Evolutionary conservation across 2,113 vertebrate genomes (phyloP).

Genomic region (Tauraco erythrolophus): DNA sequence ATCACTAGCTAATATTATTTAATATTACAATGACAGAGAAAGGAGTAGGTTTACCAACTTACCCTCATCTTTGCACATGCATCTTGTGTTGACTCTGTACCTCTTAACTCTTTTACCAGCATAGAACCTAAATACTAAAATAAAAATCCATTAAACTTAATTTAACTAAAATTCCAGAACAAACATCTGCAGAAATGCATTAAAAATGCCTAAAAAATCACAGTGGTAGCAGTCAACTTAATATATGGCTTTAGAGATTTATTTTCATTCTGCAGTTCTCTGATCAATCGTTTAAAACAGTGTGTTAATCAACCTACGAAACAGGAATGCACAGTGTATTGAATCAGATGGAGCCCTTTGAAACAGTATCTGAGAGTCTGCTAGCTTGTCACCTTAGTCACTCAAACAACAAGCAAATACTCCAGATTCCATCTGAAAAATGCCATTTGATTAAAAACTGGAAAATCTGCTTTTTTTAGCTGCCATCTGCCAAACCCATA

Average conservation of each 20-base stretch:
- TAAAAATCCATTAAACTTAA: conserved; percentile 36
- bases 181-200: neutral
- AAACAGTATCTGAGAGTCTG: neutral
- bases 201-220: neutral
- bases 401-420: neutral
- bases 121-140: conserved; percentile 98
- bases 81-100: conserved; percentile 98
- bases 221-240: neutral
- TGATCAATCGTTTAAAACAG: neutral
- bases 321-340: conserved; percentile 22
- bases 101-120: conserved; percentile 98
- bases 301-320: neutral
- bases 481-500: conserved; percentile 58
- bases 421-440: conserved; percentile 47
- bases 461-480: conserved; percentile 44
- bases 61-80: conserved; percentile 99
- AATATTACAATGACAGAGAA: neutral
- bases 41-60: conserved; percentile 70
- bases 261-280: neutral
- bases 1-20: neutral
- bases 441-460: conserved; percentile 48
- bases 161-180: neutral
- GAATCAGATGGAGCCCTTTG: neutral
- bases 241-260: neutral
- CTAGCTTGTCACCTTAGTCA: neutral